Evolutionary conservation across 2,797 vertebrate genomes (phyloP).

Genomic region (Xenentodon cancila): DNA sequence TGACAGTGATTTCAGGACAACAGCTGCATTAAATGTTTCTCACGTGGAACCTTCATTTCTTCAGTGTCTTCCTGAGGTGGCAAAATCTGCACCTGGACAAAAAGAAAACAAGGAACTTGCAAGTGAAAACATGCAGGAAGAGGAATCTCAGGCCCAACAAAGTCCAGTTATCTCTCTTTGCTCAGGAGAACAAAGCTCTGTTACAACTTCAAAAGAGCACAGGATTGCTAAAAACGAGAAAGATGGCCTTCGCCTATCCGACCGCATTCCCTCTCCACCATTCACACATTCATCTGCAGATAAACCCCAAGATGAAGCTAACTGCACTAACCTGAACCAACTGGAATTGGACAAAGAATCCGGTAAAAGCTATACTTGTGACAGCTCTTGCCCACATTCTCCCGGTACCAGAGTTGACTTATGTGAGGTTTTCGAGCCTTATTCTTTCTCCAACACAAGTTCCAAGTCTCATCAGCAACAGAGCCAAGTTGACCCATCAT

Average conservation of each 20-base stretch:
- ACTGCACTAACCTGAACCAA: slow-evolving; percentile 1
- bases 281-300: slow-evolving; percentile 2
- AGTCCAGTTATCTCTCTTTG: slow-evolving; percentile 30
- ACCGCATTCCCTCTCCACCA: not conserved
- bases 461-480: not conserved
- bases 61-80: slow-evolving; percentile 1
- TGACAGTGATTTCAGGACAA: slow-evolving; percentile 6
- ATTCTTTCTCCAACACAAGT: not conserved
- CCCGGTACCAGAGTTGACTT: not conserved
- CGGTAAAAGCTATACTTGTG: not conserved
- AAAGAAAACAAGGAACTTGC: slow-evolving; percentile 16
- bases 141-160: slow-evolving; percentile 13
- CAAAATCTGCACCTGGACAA: slow-evolving; percentile 3
- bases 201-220: slow-evolving; percentile 21
- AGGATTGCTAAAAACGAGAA: not conserved
- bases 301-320: slow-evolving; percentile 7
- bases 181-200: slow-evolving; percentile 20
- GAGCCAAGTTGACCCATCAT: slow-evolving; percentile 2
- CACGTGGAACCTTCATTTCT: not conserved
- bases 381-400: not conserved
- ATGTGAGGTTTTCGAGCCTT: slow-evolving; percentile 2
- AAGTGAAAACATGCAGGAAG: slow-evolving; percentile 11
- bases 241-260: not conserved
- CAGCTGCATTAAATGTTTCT: not conserved
- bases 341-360: slow-evolving; percentile 14